These are phyloP conservation scores for Xanthorhoe spadicearia DNA, from an alignment of 2,888 invertebrate genomes.

Conservation along the genomic window DNA sequence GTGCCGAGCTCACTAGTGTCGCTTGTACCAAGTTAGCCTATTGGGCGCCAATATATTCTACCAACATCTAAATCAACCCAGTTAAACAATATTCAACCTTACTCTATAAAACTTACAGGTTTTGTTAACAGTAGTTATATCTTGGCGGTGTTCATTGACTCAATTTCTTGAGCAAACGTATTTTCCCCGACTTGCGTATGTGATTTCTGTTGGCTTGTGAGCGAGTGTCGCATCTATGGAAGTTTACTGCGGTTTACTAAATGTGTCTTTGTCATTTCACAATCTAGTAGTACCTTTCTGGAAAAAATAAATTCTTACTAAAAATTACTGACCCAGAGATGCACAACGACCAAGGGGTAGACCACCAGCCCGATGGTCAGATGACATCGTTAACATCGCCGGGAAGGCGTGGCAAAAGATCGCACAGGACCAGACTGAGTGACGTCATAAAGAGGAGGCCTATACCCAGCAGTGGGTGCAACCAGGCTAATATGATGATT, in stretches of 20 bases:
- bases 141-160: slow-evolving; percentile 54
- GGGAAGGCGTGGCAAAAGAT: too few species aligned
- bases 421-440: too few species aligned
- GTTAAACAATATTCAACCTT: slow-evolving; percentile 12
- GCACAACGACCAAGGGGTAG: too few species aligned
- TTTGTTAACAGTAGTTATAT: slow-evolving; percentile 11
- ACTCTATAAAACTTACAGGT: not conserved
- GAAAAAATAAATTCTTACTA: not conserved
- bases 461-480: too few species aligned
- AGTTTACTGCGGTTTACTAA: slow-evolving; percentile 30
- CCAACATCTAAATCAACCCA: slow-evolving; percentile 12
- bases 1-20: slow-evolving; percentile 49
- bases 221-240: slow-evolving; percentile 42
- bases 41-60: slow-evolving; percentile 52
- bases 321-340: too few species aligned
- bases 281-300: not conserved
- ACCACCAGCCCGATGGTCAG: too few species aligned
- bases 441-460: too few species aligned
- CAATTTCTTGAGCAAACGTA: slow-evolving; percentile 62
- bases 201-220: slow-evolving; percentile 49
- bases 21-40: slow-evolving; percentile 48
- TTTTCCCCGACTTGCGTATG: slow-evolving; percentile 47
- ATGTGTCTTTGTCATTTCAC: not conserved
- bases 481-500: too few species aligned
- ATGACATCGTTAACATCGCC: too few species aligned